Evolutionary conservation across 1,140 invertebrate genomes (phyloP).

Genomic region (Streblospio benedicti): DNA sequence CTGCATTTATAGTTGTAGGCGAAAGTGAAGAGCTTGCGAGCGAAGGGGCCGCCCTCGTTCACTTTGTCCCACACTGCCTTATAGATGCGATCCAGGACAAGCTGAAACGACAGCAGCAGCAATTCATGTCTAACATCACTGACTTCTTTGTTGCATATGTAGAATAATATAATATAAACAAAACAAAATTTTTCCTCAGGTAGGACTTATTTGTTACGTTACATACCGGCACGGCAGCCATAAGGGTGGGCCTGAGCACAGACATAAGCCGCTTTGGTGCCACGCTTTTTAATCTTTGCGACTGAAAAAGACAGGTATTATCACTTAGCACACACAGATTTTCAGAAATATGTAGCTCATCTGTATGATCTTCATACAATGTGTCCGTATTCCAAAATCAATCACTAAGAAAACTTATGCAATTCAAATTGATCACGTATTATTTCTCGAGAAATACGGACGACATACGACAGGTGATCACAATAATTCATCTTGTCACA

Average conservation of each 20-base stretch:
- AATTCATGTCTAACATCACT: neutral
- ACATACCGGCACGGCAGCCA: conserved; percentile 85
- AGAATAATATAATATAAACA: neutral
- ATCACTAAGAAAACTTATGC: no score
- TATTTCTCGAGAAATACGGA: no score
- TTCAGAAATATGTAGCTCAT: neutral
- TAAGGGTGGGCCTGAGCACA: conserved; percentile 80
- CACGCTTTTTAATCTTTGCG: conserved; percentile 90
- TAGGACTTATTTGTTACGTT: no score
- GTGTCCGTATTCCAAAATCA: no score
- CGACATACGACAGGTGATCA: no score
- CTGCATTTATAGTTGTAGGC: conserved; percentile 82
- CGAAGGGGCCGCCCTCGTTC: conserved; percentile 62
- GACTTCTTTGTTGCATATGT: neutral
- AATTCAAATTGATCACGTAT: no score
- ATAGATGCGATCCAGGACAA: conserved; percentile 89
- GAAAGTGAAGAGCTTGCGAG: conserved; percentile 72
- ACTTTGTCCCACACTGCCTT: conserved; percentile 91
- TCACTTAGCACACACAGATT: neutral
- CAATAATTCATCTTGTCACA: no score
- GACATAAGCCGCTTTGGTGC: conserved; percentile 73
- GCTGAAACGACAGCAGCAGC: no score
- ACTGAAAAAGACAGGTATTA: conserved; percentile 42
- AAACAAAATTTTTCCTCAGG: no score
- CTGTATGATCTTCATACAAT: no score